Evolutionary conservation across 2,888 invertebrate genomes (phyloP).

Genomic region (Dynastes hyllus): DNA sequence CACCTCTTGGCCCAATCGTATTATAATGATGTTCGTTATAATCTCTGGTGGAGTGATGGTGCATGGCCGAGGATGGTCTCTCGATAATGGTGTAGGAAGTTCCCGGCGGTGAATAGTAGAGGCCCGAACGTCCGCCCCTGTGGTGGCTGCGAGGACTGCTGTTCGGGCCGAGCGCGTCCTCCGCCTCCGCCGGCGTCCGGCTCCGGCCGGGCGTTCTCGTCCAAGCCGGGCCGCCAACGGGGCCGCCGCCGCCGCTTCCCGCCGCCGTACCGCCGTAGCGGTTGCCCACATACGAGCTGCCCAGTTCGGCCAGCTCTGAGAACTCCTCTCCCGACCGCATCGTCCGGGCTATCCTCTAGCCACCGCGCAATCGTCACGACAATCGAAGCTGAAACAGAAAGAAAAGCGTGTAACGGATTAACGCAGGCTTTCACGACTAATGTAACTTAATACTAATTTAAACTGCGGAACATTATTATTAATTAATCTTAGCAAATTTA

Average conservation of each 20-base stretch:
- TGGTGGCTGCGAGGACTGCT: slow-evolving; percentile 68
- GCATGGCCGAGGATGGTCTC: slow-evolving; percentile 80
- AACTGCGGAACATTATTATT: too few relatives aligned
- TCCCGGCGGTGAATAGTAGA: slow-evolving; percentile 91
- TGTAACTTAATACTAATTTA: not conserved
- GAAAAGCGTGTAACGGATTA: not conserved
- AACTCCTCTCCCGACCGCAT: slow-evolving; percentile 69
- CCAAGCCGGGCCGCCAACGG: slow-evolving; percentile 59
- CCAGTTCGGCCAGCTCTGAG: slow-evolving; percentile 71
- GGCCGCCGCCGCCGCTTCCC: slow-evolving; percentile 60
- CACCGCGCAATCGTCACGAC: slow-evolving; percentile 68
- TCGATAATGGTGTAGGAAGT: slow-evolving; percentile 93
- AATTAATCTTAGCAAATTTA: too few relatives aligned
- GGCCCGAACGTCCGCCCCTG: slow-evolving; percentile 77
- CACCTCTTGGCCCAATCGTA: slow-evolving; percentile 71
- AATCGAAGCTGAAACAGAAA: slow-evolving; percentile 63
- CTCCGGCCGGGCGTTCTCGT: slow-evolving; percentile 73
- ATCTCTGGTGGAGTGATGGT: slow-evolving; percentile 71
- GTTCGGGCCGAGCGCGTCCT: slow-evolving; percentile 75
- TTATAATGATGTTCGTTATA: slow-evolving; percentile 68
- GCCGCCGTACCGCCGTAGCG: slow-evolving; percentile 59
- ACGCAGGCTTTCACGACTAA: not conserved
- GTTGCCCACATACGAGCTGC: slow-evolving; percentile 66
- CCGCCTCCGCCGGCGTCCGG: slow-evolving; percentile 76
- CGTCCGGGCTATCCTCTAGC: slow-evolving; percentile 64